phyloP scores from a whole-genome alignment of 2,113 vertebrate species.

The Merops nubicus region DNA sequence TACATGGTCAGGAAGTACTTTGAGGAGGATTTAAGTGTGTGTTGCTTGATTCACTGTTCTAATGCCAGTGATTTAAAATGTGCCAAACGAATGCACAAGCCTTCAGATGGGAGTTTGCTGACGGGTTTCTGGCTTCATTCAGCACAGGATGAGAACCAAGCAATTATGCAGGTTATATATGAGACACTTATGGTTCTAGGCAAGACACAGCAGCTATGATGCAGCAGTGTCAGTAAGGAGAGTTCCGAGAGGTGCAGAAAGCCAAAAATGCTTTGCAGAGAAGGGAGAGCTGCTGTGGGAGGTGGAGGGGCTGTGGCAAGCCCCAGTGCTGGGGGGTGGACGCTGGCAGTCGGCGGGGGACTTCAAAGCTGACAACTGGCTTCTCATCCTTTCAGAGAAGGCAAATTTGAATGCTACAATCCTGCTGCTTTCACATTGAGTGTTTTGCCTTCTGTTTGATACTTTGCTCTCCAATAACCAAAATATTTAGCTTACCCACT shows the following conservation, averaged over 20 bases:
- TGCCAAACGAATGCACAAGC: too few relatives aligned
- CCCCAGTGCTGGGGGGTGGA: too few relatives aligned
- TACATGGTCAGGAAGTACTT: rapidly evolving
- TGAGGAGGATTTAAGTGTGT: not conserved
- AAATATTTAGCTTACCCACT: not conserved
- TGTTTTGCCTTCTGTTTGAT: not conserved
- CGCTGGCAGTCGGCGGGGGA: not conserved
- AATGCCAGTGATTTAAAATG: too few relatives aligned
- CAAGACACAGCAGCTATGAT: rapidly evolving
- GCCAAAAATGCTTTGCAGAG: not conserved
- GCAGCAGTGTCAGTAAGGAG: rapidly evolving
- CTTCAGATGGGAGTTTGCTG: too few relatives aligned
- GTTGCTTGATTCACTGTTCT: too few relatives aligned
- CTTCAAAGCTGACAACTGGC: not conserved
- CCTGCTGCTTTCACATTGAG: not conserved
- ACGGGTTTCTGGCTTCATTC: too few relatives aligned
- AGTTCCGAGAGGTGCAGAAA: not conserved
- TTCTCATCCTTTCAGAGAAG: not conserved
- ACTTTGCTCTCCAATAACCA: not conserved
- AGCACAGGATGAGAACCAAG: too few relatives aligned
- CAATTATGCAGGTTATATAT: not conserved
- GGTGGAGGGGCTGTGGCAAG: not conserved
- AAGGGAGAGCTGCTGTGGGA: not conserved
- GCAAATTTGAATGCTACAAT: rapidly evolving
- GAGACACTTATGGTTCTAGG: not conserved